Evolutionary conservation across 2,113 vertebrate species (phyloP).

Genomic region (Syngnathus typhle): DNA sequence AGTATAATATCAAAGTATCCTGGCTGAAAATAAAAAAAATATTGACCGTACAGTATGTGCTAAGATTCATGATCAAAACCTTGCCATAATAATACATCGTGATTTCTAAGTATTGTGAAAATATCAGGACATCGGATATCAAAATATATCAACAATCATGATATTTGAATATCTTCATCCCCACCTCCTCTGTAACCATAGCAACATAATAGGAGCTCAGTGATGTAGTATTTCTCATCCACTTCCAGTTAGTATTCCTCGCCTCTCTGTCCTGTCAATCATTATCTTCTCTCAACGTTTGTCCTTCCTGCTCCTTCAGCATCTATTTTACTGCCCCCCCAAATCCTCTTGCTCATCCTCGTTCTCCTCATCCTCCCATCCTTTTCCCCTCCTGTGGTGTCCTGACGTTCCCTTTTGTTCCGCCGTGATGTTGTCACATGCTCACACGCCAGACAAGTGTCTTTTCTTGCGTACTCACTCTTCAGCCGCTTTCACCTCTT

Average conservation of each 20-base stretch:
- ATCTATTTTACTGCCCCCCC: neutral
- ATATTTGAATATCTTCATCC: neutral
- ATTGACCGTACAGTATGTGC: too few species aligned
- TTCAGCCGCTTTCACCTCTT: neutral
- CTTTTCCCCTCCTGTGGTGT: neutral
- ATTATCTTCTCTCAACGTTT: neutral
- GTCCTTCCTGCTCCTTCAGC: neutral
- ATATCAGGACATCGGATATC: too few species aligned
- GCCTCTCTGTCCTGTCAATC: neutral
- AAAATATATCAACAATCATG: too few species aligned
- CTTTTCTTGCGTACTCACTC: neutral
- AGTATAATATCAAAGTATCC: neutral
- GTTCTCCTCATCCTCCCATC: neutral
- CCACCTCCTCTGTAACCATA: neutral
- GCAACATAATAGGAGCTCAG: neutral
- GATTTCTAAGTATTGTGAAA: too few species aligned
- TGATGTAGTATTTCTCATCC: neutral
- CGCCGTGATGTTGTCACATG: neutral
- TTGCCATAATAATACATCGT: too few species aligned
- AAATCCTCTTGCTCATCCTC: neutral
- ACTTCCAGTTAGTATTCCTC: neutral
- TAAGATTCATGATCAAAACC: too few species aligned
- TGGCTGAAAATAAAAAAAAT: too few species aligned
- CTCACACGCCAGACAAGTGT: neutral
- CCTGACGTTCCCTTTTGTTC: neutral